Conservation (phyloP, 2,888 invertebrate species). For the Steinernema hermaphroditum region DNA sequence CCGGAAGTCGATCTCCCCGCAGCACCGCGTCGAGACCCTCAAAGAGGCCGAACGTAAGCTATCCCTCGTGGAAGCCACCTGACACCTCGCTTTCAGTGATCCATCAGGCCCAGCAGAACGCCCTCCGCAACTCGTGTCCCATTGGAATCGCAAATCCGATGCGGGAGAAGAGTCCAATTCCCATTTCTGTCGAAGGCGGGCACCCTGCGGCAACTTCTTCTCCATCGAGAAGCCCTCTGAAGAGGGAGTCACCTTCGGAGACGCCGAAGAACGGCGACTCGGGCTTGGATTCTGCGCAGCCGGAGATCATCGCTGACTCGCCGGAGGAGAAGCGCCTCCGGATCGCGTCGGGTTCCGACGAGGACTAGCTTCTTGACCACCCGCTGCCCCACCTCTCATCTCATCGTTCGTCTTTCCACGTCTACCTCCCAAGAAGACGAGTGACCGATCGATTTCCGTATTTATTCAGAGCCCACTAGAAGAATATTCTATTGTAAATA, state of each 20-base stretch:
- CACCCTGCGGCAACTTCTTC: not conserved
- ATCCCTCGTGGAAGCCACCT: not conserved
- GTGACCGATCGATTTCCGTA: slow-evolving; percentile 28
- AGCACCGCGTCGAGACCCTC: not conserved
- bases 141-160: slow-evolving; percentile 25
- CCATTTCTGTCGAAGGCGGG: not conserved
- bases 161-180: not conserved
- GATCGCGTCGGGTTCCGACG: slow-evolving; percentile 24
- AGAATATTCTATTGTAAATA: slow-evolving; percentile 1
- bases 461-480: slow-evolving; percentile 3
- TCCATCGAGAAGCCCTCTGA: not conserved
- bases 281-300: not conserved
- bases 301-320: slow-evolving; percentile 12
- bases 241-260: slow-evolving; percentile 4
- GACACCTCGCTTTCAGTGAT: slow-evolving; percentile 4
- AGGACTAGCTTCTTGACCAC: not conserved
- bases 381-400: not conserved
- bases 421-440: slow-evolving; percentile 28
- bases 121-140: slow-evolving; percentile 6
- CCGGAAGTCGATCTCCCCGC: slow-evolving; percentile 16
- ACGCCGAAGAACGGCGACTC: not conserved
- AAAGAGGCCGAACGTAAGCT: slow-evolving; percentile 12
- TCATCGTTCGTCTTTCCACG: slow-evolving; percentile 27
- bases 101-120: slow-evolving; percentile 27
- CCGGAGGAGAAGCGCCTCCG: slow-evolving; percentile 22